Evolutionary conservation across 2,888 invertebrate species (phyloP), one percentile per base, ranked within the genome.

Genomic region (Junonia oenone): DNA sequence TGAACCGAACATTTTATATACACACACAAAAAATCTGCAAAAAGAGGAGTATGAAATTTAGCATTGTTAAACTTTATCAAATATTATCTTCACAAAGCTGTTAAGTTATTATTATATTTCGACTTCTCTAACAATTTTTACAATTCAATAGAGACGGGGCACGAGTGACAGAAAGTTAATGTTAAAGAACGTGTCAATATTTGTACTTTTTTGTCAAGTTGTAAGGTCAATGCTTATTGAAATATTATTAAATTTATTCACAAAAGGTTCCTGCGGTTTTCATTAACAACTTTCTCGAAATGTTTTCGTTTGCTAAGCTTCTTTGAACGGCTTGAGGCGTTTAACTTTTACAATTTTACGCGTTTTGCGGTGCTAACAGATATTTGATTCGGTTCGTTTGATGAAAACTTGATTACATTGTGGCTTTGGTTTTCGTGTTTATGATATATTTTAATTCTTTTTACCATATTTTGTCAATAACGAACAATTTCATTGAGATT

Each of bases 311-410:
- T 66, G 59, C 58, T 63, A 63, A 68, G 65, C 66, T 66, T 68
- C 69, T 68, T 68, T 65, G 63, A 62, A 60, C 55, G 63, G 62
- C 60, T 59, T 57, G 54, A 53, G 51, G 58, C 61, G 62, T 63
- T 65, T 65, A 69, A 68, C 67, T 68, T 71, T 71, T 62, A 69
- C 68, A 67, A 69, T 71, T 68, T 68, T 64, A 67, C 65, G 67
- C 63, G 61, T 63, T 58, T 56, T 64, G 68, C 49, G 65, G 64
- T 59, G 37, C 43, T 59, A 60, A 58, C 56, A 56, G 60, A 56
- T 63, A 62, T 63, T 63, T 58, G 54, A 54, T 58, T 58, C 58
- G 61, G 60, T 64, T 65, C 58, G 58, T 65, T 68, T 62, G 59
- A 62, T 63, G 57, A 49, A 59, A 65, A 63, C 56, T 58, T 63